Evolutionary conservation across 1,140 invertebrate species (phyloP).

Genomic region (Lepidurus couesii): DNA sequence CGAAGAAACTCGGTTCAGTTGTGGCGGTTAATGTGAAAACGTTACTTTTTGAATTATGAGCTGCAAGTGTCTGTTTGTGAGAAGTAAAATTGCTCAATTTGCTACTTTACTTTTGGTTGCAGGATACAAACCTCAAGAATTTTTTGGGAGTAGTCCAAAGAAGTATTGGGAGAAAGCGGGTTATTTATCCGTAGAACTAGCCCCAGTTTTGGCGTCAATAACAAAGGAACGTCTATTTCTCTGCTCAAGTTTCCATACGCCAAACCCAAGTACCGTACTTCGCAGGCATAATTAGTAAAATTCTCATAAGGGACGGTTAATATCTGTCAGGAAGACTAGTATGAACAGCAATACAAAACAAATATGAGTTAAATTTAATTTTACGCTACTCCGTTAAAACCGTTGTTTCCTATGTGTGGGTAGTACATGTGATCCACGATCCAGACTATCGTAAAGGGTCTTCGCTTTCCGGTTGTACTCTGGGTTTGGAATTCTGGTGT

Average conservation of each 20-base stretch:
- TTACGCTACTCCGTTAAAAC: neutral
- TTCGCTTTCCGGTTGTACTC: neutral
- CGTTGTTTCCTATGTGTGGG: neutral
- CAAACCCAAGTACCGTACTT: neutral
- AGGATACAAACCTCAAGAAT: neutral
- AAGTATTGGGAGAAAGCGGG: neutral
- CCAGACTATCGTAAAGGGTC: neutral
- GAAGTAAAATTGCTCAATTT: neutral
- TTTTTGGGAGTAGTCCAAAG: neutral
- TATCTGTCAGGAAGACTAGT: neutral
- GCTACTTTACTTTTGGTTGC: neutral
- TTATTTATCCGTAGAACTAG: neutral
- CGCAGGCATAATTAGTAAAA: neutral
- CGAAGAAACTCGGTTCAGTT: neutral
- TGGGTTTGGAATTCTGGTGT: neutral
- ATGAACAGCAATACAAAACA: neutral
- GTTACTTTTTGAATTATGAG: too few species aligned
- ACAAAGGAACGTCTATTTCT: neutral
- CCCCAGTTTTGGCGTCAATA: neutral
- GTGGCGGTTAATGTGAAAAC: too few species aligned
- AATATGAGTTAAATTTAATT: neutral
- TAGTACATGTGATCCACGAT: constrained; percentile 9
- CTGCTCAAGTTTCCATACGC: neutral
- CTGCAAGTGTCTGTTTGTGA: too few species aligned
- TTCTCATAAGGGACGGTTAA: neutral